A percentile compares a stretch with the other conserved stretches of the same genome.
Conservation (phyloP, 2,888 invertebrate species). For the Notodonta dromedarius region DNA sequence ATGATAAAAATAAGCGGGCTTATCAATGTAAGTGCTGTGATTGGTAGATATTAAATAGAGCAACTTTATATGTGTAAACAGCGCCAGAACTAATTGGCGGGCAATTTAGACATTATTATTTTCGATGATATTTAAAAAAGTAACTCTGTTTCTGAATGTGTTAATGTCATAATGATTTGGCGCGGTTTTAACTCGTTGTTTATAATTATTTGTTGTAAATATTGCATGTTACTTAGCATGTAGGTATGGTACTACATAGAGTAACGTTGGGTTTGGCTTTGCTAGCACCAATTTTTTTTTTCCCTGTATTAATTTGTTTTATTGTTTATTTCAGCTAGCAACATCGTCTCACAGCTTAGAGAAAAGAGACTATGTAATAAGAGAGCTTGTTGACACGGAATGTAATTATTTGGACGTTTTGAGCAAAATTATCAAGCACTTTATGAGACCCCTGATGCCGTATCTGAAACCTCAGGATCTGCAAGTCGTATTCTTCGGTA, state of each 20-base stretch:
- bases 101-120: too few relatives aligned
- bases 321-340: conserved; percentile 66
- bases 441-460: conserved; percentile 89
- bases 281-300: not conserved
- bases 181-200: not conserved
- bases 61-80: not conserved
- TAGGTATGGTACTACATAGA: not conserved
- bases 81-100: not conserved
- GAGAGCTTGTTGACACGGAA: conserved; percentile 98
- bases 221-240: not conserved
- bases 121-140: not conserved
- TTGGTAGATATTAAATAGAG: not conserved
- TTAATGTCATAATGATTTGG: not conserved
- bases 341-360: conserved; percentile 87
- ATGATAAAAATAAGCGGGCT: conserved; percentile 43
- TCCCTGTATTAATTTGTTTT: conserved; percentile 5
- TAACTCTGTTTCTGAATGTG: not conserved
- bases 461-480: conserved; percentile 90
- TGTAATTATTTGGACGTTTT: conserved; percentile 98
- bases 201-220: not conserved
- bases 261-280: not conserved
- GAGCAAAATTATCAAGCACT: conserved; percentile 91
- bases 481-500: conserved; percentile 93
- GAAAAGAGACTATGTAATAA: conserved; percentile 96
- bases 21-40: conserved; percentile 31